Base-by-base conservation (phyloP, 2,113 vertebrate genomes). In the Hippocampus guttulatus region DNA sequence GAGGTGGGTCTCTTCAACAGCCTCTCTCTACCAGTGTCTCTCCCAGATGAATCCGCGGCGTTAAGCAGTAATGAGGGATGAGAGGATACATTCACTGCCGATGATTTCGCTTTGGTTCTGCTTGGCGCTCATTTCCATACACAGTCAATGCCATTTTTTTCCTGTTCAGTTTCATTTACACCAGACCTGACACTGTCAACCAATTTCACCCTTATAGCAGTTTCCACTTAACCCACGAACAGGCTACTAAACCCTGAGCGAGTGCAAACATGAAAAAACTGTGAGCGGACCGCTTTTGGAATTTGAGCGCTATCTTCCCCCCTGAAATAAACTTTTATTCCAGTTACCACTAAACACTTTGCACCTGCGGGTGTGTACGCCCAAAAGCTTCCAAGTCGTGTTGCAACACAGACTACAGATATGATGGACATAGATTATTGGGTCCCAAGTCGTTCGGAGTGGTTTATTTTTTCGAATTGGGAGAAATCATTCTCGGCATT, bases 1-100 rank as follows among this genome's bases (percentile, higher is more conserved):
- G 89, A 87, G 85, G 85, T 84, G 85, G 83, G 82, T 84, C 84
- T 88, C 87, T 84, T 85, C 84, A 84, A 81, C 89, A 85, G 82
- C 81, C 84, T 84, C 84, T 68, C 81, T 85, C 86, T 54, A 77
- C 81, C 84, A 81, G 67, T 79, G 77, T 82, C 84, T 82, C 77
- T 77, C 83, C 74, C 83, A 75, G 79, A 85, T 84, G 77, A 85
- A 84, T 82, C 75, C 60, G 20, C 73, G 80, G 85, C 83, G 81
- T 81, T 81, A 82, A 77, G 79, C 77, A 15, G 78, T 86, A 82
- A 88, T 84, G 83, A 87, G 84, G 81, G 82, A 83, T 85, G 85
- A 84, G 84, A 80, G 80, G 81, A 77, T 76, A 81, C 71, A 83
- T 81, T 84, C 81, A 68, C 78, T 47, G 63, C 81, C 79, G 78